phyloP scores from a whole-genome alignment of 1,140 invertebrate species.

The Grapholita molesta region DNA sequence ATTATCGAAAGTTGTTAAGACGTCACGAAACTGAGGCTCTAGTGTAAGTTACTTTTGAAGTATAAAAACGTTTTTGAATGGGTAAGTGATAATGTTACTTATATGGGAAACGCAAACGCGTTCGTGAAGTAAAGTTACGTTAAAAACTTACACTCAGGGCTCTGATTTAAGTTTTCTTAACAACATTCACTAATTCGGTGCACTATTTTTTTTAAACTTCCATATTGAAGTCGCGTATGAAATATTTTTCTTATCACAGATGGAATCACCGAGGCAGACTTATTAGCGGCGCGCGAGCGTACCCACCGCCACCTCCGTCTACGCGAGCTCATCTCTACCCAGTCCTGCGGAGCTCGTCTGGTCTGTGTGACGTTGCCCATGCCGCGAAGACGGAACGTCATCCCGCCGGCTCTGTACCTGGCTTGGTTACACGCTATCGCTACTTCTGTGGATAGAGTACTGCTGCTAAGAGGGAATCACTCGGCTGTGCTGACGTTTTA shows the following conservation, averaged over 20 bases:
- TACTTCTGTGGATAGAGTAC: constrained; percentile 80
- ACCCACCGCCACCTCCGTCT: constrained; percentile 94
- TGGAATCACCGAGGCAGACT: constrained; percentile 88
- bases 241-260: constrained; percentile 64
- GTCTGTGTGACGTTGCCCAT: constrained; percentile 97
- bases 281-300: constrained; percentile 92
- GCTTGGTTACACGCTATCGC: constrained; percentile 96
- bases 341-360: constrained; percentile 91
- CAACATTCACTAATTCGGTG: no score
- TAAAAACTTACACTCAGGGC: no score
- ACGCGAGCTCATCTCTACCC: constrained; percentile 90
- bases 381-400: constrained; percentile 89
- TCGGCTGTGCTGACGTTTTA: constrained; percentile 98
- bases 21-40: no score
- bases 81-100: no score
- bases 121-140: no score
- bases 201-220: no score
- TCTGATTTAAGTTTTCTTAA: no score
- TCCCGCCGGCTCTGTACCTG: constrained; percentile 94
- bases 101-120: no score
- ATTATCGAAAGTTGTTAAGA: no score
- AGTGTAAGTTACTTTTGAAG: no score
- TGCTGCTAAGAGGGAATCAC: constrained; percentile 97
- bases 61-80: no score
- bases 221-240: no score